Conservation (phyloP, 64 coral and sea anemone genomes). For the Catalaphyllia jardinei region DNA sequence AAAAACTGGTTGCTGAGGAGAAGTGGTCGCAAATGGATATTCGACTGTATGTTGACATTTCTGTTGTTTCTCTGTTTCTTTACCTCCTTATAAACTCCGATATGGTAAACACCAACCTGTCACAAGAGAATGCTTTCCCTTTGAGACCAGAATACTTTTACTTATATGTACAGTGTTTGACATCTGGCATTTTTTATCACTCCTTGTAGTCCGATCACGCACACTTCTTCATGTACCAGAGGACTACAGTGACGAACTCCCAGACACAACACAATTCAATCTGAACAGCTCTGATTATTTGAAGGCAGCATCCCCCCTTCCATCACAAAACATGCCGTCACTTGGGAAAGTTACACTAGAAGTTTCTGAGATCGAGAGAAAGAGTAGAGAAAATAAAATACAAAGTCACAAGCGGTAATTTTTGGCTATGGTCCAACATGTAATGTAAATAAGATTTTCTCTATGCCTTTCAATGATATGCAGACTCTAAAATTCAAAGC, state of each 20-base stretch:
- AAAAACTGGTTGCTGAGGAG: not conserved
- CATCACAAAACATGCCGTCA: not conserved
- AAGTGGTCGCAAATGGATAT: not conserved
- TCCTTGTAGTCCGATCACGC: slow-evolving; percentile 65
- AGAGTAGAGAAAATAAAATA: slow-evolving; percentile 16
- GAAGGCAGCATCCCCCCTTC: not conserved
- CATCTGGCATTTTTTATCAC: not conserved
- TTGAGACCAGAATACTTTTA: too few species aligned
- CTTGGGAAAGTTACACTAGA: slow-evolving; percentile 25
- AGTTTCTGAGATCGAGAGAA: slow-evolving; percentile 14
- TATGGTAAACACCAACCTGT: too few species aligned
- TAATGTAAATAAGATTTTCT: not conserved
- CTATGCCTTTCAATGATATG: too few species aligned
- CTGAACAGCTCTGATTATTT: slow-evolving; percentile 49
- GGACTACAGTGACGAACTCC: slow-evolving; percentile 39
- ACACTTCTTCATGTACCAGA: slow-evolving; percentile 68
- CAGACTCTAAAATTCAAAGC: too few species aligned
- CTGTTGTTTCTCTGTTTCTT: too few species aligned
- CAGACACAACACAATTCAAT: slow-evolving; percentile 13
- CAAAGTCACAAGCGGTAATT: slow-evolving; percentile 5
- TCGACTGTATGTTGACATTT: not conserved
- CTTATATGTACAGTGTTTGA: not conserved
- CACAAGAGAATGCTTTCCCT: too few species aligned
- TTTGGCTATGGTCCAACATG: too few species aligned
- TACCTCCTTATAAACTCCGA: too few species aligned